Base-by-base conservation (phyloP, 2,113 vertebrate species). In the Psittacara wagleri region DNA sequence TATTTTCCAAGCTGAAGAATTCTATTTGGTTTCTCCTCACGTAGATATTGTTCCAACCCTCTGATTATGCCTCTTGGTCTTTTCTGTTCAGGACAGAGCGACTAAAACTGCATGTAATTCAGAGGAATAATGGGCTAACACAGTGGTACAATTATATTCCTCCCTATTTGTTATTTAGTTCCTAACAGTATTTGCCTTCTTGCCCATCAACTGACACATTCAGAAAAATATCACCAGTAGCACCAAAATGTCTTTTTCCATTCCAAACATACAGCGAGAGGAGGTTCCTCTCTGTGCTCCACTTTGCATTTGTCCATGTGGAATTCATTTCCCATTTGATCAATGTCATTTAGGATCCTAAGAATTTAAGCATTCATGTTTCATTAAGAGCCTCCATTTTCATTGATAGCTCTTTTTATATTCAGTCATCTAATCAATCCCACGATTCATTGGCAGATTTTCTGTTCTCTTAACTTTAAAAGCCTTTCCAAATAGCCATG, bases 61-160 rank as follows among this genome's bases (percentile, higher is more conserved):
- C 62, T 89, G 94, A 95, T 95, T 95, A 94, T 95, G 73, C 86
- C 55, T 95, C 91, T 88, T 91, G 73, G 73, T 91, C 86, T 92
- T 68, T 95, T 94, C 86, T 92, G 77, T 92, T 91, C 88, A 92
- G 83, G 91, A 95, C 48, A 17, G 29, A 92, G 57, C 33, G 19
- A 80, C 92, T 72, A 70, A 54, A 83, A 76, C 81, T 68, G 73
- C 88, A 64, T 51, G 55, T 37, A 78, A 51, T 95, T 95, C 73
- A 92, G 57, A 88, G 48, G 39, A 94, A 94, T 94, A 97, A 96
- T 22, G 35, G 73, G 57, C 86, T 91, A 91, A 94, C 64, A 89
- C 69, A 91, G 83, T 72, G 24, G n/a, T 72, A 92, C 61, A 83
- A 86, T 92, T 94, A 86, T 88, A 84, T 75, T 94, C 83, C 51